Evolutionary conservation across 2,797 vertebrate species (phyloP).

Genomic region (Avahi laniger): DNA sequence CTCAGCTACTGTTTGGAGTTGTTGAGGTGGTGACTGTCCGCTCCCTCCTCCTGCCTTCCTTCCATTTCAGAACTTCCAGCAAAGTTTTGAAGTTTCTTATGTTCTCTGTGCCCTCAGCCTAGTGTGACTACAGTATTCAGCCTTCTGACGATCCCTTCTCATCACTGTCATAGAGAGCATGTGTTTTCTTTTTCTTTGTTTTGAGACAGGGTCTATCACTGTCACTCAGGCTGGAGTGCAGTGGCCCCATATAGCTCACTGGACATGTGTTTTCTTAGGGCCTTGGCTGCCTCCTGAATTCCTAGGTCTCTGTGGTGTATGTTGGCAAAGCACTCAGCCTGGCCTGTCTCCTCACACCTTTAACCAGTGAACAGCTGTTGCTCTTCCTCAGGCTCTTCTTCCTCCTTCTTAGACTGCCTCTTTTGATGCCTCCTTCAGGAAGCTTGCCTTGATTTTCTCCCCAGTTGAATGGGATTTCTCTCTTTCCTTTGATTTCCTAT

Average conservation of each 20-base stretch:
- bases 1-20: neutral
- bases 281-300: neutral
- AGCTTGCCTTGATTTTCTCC: neutral
- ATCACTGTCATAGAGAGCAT: neutral
- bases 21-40: neutral
- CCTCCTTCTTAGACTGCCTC: neutral
- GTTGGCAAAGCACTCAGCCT: neutral
- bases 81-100: neutral
- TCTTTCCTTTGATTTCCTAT: neutral
- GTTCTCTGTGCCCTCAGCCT: neutral
- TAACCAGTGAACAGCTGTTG: neutral
- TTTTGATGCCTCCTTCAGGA: neutral
- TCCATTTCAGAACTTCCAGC: neutral
- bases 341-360: neutral
- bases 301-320: neutral
- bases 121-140: neutral
- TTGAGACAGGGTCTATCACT: neutral
- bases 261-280: neutral
- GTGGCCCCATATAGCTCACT: neutral
- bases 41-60: neutral
- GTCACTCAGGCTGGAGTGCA: neutral
- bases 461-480: neutral
- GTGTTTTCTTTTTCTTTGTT: neutral
- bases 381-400: neutral
- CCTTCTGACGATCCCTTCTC: neutral